These are phyloP conservation scores for Heliornis fulica DNA, from an alignment of 2,113 vertebrate species.

Conservation along the genomic window DNA sequence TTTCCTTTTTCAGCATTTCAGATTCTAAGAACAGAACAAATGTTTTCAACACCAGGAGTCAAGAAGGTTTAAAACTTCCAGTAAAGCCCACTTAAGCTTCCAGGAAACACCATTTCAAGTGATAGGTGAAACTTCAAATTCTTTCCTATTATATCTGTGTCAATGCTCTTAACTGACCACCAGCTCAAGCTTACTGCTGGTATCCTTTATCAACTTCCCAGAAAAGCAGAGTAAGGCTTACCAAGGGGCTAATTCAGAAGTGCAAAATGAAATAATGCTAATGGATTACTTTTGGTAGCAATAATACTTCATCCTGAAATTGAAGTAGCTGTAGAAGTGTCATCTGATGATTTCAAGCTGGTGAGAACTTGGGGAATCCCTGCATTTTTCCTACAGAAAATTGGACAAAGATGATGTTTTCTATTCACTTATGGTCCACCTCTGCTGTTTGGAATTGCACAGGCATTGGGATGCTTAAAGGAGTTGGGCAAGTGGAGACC, in stretches of 20 bases:
- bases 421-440: background rate
- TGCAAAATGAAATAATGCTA: background rate
- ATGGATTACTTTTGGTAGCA: background rate
- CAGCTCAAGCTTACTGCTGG: background rate
- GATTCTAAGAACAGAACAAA: background rate
- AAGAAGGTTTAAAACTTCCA: background rate
- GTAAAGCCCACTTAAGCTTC: background rate
- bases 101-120: background rate
- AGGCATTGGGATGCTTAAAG: background rate
- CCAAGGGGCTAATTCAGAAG: background rate
- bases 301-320: background rate
- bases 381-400: background rate
- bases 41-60: background rate
- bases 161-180: background rate
- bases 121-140: background rate
- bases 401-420: fast-evolving
- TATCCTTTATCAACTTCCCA: background rate
- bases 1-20: background rate
- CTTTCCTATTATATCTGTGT: background rate
- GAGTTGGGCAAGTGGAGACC: background rate
- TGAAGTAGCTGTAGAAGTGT: background rate
- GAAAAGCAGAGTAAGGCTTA: background rate
- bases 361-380: background rate
- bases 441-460: background rate
- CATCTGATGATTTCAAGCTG: background rate